A percentile compares a stretch with the other conserved stretches of the same genome.
phyloP scores from a whole-genome alignment of 2,797 vertebrate genomes.

The Chelidonichthys spinosus region DNA sequence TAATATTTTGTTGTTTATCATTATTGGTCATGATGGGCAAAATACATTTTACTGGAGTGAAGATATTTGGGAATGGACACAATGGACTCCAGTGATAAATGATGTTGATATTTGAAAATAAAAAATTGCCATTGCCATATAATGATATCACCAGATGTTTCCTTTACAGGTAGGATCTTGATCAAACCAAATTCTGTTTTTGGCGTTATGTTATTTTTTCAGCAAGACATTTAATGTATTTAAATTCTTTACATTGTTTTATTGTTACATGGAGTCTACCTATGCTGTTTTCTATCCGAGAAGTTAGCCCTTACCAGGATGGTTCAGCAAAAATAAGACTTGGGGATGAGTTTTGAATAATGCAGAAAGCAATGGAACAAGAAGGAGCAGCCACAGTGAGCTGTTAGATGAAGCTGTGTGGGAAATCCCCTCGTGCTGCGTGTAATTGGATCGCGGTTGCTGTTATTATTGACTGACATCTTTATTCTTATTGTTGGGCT shows the following conservation, averaged over 20 bases:
- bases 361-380: background rate
- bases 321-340: background rate
- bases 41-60: no score
- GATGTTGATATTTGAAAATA: no score
- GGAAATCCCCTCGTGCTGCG: background rate
- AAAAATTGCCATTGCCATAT: no score
- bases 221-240: background rate
- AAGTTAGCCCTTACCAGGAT: no score
- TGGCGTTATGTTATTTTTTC: background rate
- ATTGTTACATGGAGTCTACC: background rate
- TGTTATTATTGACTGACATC: background rate
- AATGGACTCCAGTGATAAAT: no score
- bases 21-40: no score
- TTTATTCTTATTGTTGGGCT: background rate
- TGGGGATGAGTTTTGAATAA: background rate
- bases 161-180: background rate
- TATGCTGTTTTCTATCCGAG: background rate
- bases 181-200: background rate
- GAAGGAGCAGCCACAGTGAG: background rate
- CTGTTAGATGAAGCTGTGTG: background rate
- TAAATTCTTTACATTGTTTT: background rate
- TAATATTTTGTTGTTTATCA: no score
- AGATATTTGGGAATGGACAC: no score
- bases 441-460: background rate
- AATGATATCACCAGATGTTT: background rate